Conservation (phyloP, 2,888 invertebrate species). For the Nephrocerus scutellatus region DNA sequence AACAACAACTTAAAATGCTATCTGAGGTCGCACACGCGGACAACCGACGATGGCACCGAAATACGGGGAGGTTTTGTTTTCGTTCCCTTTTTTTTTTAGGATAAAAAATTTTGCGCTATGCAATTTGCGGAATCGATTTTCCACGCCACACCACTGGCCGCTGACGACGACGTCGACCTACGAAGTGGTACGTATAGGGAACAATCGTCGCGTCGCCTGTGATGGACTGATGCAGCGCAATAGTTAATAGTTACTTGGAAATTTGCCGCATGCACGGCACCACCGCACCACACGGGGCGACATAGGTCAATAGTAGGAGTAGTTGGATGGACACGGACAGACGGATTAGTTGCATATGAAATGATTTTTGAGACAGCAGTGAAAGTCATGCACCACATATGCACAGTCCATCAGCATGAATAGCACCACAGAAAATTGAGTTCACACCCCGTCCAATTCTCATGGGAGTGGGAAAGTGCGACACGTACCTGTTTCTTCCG, state of each 20-base stretch:
- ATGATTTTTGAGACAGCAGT: too few species aligned
- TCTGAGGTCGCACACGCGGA: not conserved
- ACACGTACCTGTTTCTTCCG: conserved; percentile 21
- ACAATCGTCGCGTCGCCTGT: conserved; percentile 2
- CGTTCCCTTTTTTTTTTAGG: too few species aligned
- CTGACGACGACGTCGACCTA: too few species aligned
- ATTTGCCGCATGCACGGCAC: conserved; percentile 4
- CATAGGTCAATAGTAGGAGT: conserved; percentile 23
- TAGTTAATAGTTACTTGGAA: conserved; percentile 1
- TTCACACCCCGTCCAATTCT: too few species aligned
- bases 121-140: conserved; percentile 23
- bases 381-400: too few species aligned
- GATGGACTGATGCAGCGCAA: not conserved
- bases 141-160: too few species aligned
- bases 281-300: conserved; percentile 10
- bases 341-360: too few species aligned
- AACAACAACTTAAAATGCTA: not conserved
- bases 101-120: too few species aligned
- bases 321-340: conserved; percentile 17
- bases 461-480: not conserved
- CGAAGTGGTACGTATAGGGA: not conserved
- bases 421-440: too few species aligned
- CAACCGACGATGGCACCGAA: conserved; percentile 3
- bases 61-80: not conserved
- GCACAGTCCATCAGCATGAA: too few species aligned